A percentile compares a stretch with the other conserved stretches of the same genome.
Conservation (phyloP, 2,888 invertebrate species). For the Neoitamus cyanurus region DNA sequence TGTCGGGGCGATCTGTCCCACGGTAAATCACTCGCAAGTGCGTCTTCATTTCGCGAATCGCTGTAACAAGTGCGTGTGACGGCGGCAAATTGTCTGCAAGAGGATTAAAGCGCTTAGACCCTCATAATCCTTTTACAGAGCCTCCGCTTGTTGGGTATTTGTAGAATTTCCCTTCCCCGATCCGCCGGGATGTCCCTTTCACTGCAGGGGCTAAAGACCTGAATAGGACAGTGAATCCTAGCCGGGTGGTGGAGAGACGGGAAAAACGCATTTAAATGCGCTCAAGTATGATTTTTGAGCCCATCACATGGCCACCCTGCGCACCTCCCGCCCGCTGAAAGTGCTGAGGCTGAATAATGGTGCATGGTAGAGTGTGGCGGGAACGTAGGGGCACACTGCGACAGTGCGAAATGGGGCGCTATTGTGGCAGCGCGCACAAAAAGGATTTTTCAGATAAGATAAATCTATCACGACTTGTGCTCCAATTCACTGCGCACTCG, state of each 20-base stretch:
- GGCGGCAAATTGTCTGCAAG: constrained; percentile 20
- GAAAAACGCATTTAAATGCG: constrained; percentile 41
- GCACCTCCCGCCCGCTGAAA: not conserved
- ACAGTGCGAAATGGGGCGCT: constrained; percentile 16
- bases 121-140: constrained; percentile 35
- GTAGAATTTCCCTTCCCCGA: not conserved
- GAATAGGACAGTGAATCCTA: constrained; percentile 35
- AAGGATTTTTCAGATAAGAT: constrained; percentile 47
- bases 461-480: constrained; percentile 47
- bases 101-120: constrained; percentile 29
- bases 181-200: not conserved
- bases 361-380: not conserved
- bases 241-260: constrained; percentile 22
- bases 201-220: not conserved
- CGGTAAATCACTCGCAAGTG: constrained; percentile 14
- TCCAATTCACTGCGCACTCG: constrained; percentile 44
- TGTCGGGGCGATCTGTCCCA: not conserved
- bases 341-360: constrained; percentile 33
- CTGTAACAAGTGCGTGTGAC: constrained; percentile 34
- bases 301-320: constrained; percentile 15
- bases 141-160: constrained; percentile 21
- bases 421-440: constrained; percentile 23
- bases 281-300: constrained; percentile 44
- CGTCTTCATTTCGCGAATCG: constrained; percentile 6
- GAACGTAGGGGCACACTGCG: not conserved